phyloP scores from a whole-genome alignment of 2,888 invertebrate species.

The Pyrgus malvae region DNA sequence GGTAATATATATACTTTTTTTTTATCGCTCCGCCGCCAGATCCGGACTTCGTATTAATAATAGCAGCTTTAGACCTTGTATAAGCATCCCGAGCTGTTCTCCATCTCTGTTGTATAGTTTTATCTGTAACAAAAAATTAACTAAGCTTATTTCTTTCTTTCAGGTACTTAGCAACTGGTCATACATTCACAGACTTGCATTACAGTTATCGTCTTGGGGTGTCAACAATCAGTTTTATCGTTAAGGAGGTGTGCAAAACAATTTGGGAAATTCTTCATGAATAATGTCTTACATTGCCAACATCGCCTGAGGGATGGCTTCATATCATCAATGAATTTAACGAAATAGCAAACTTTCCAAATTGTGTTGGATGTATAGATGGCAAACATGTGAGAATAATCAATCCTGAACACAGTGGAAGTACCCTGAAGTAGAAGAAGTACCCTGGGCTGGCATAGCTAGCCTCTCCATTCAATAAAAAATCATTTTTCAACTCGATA shows the following conservation, averaged over 20 bases:
- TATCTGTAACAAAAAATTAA: constrained; percentile 3
- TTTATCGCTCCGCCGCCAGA: neutral
- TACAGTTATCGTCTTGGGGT: constrained; percentile 26
- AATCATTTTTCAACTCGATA: no score
- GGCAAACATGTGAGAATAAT: neutral
- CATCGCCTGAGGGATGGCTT: constrained; percentile 31
- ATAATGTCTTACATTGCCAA: constrained; percentile 29
- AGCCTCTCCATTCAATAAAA: no score
- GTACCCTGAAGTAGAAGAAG: no score
- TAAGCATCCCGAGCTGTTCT: neutral
- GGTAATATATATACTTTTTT: neutral
- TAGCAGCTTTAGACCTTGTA: neutral
- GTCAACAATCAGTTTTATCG: constrained; percentile 33
- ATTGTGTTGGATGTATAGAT: constrained; percentile 33
- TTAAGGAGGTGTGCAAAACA: constrained; percentile 33
- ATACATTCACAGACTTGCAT: constrained; percentile 31
- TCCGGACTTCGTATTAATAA: neutral
- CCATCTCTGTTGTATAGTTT: neutral
- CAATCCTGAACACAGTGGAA: constrained; percentile 26
- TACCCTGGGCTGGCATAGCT: no score
- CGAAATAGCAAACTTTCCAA: constrained; percentile 32
- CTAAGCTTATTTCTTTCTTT: constrained; percentile 20
- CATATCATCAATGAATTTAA: constrained; percentile 33
- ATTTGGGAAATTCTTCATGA: constrained; percentile 29
- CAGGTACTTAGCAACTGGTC: constrained; percentile 31